Evolutionary conservation across 1,140 invertebrate species (phyloP), one percentile per base, ranked within the genome.

Genomic region (Lepidurus packardi): DNA sequence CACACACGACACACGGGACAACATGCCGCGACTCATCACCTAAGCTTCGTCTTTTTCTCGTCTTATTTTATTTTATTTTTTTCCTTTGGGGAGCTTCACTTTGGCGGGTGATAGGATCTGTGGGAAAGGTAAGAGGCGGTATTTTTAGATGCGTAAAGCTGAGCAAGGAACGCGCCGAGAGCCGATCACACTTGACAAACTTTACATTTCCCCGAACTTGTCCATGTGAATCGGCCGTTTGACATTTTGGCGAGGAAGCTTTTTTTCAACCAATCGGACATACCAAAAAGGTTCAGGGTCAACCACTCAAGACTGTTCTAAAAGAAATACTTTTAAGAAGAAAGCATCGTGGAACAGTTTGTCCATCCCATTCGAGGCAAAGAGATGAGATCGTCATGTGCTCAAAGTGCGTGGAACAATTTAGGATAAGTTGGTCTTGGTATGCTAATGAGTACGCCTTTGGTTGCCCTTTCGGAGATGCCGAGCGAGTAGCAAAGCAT

Each of bases 61-160:
- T 76, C 21, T 42, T 47, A 45, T 47, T 75, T 76, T 76, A 21
- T 25, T 24, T 76, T 47, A 77, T 77, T 77, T 77, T 53, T 77
- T 77, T 65, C 21, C 24, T 47, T 77, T 7, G 7, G 25, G 53
- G 7, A 7, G 16, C 16, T n/a, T 21, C 16, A 16, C 6, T 21
- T 65, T 65, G 53, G 53, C 53, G 53, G 16, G 53, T 65, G 53
- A 77, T 45, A 34, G 76, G n/a, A 47, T 77, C 53, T 44, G n/a
- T 41, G 11, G 13, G 9, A 65, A 34, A 47, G 76, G 43, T 16
- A 25, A 25, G 45, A 44, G 75, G 75, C 10, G 43, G 24, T 25
- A 44, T 43, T 76, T 76, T 76, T 65, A 21, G 21, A 65, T n/a
- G 7, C 6, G 21, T n/a, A 65, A 65, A 65, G 53, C 53, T 65